These are phyloP conservation scores for Napeogenes inachia DNA, from an alignment of 2,888 invertebrate species.

Conservation along the genomic window DNA sequence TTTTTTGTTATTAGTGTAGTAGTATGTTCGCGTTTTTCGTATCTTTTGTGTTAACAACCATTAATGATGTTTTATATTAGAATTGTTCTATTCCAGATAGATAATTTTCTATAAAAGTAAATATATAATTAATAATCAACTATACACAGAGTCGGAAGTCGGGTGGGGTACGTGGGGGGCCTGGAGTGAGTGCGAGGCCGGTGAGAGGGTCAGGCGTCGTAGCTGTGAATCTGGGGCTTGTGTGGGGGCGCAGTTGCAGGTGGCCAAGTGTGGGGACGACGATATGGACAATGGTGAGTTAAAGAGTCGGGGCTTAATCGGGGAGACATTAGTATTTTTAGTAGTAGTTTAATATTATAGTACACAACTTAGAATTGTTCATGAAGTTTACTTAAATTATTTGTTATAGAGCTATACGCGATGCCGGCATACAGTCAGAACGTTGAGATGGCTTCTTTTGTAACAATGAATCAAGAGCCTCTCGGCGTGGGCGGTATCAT, in stretches of 20 bases:
- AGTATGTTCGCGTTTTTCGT: too few relatives aligned
- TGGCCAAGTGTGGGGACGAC: slow-evolving; percentile 77
- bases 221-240: slow-evolving; percentile 82
- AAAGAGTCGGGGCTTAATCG: not conserved
- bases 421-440: slow-evolving; percentile 68
- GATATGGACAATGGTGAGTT: slow-evolving; percentile 58
- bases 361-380: not conserved
- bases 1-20: too few relatives aligned
- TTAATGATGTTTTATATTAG: too few relatives aligned
- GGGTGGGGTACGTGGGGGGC: slow-evolving; percentile 85
- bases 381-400: not conserved
- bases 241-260: slow-evolving; percentile 82
- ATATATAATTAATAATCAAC: not conserved
- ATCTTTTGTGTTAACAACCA: too few relatives aligned
- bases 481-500: slow-evolving; percentile 56
- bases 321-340: too few relatives aligned
- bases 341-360: too few relatives aligned
- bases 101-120: too few relatives aligned
- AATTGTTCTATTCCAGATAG: too few relatives aligned
- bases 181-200: slow-evolving; percentile 84
- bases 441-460: slow-evolving; percentile 69
- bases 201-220: slow-evolving; percentile 83
- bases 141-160: slow-evolving; percentile 46
- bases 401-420: slow-evolving; percentile 56
- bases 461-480: slow-evolving; percentile 49